Conservation (phyloP, 2,113 vertebrate genomes). For the Mirza zaza region DNA sequence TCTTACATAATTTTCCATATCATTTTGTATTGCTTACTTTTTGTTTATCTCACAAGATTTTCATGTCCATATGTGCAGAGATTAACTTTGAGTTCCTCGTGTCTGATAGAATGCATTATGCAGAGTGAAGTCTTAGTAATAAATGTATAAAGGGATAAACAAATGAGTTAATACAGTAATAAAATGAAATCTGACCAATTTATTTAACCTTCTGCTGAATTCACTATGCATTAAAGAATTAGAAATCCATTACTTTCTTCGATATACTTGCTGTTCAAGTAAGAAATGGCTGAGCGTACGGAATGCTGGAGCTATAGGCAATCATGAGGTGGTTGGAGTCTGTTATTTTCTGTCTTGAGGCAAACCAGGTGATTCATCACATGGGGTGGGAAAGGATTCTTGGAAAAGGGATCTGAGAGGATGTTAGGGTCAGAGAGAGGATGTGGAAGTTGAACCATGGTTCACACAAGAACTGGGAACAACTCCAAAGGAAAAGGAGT, state of each 20-base stretch:
- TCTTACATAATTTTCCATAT: neutral
- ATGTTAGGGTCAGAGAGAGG: constrained; percentile 62
- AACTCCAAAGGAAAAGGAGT: constrained; percentile 58
- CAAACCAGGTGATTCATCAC: constrained; percentile 64
- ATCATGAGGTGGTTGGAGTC: neutral
- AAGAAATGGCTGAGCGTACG: neutral
- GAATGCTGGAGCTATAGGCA: neutral
- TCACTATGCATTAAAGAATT: neutral
- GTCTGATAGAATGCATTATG: neutral
- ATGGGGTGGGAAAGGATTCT: constrained; percentile 34
- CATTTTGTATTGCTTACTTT: neutral
- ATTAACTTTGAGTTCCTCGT: neutral
- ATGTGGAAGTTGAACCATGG: constrained; percentile 39
- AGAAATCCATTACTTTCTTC: neutral
- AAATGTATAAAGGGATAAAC: neutral
- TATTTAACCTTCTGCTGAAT: neutral
- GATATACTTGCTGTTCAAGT: neutral
- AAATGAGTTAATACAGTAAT: neutral
- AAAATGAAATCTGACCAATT: neutral
- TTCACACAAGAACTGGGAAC: constrained; percentile 66
- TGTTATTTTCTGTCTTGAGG: constrained; percentile 43
- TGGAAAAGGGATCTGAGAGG: constrained; percentile 66
- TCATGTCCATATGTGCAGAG: neutral
- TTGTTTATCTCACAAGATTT: neutral
- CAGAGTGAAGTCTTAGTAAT: neutral